phyloP scores from a whole-genome alignment of 2,888 invertebrate genomes.

The Baronia brevicornis region DNA sequence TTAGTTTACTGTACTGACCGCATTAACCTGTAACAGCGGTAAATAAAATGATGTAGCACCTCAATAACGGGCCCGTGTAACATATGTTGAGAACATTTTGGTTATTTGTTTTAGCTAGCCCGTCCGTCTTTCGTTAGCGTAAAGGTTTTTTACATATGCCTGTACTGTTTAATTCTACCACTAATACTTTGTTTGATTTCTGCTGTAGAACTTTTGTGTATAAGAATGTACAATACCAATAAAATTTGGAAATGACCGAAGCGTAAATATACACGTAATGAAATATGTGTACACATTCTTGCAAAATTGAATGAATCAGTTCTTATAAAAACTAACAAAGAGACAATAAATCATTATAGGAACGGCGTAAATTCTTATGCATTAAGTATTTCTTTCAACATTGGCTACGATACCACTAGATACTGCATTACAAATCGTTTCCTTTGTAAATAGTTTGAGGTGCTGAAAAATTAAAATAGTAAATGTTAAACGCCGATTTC shows the following conservation, averaged over 20 bases:
- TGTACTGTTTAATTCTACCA: no score
- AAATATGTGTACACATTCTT: no score
- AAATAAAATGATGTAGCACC: constrained; percentile 71
- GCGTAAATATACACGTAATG: no score
- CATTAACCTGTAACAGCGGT: constrained; percentile 61
- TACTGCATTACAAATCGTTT: constrained; percentile 16
- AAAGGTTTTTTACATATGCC: constrained; percentile 18
- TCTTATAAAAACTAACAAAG: neutral
- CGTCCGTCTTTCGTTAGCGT: constrained; percentile 53
- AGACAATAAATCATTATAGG: constrained; percentile 11
- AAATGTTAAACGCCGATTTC: constrained; percentile 6
- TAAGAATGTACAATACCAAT: no score
- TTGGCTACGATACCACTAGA: constrained; percentile 15
- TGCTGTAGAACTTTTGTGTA: no score
- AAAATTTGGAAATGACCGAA: no score
- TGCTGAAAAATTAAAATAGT: constrained; percentile 13
- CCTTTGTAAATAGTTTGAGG: constrained; percentile 8
- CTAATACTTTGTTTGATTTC: no score
- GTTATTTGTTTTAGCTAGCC: constrained; percentile 62
- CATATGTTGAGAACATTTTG: constrained; percentile 57
- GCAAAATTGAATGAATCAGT: no score
- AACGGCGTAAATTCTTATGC: constrained; percentile 15
- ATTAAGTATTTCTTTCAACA: constrained; percentile 14
- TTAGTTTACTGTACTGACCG: constrained; percentile 50
- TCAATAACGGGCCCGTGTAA: constrained; percentile 56